Evolutionary conservation across 2,888 invertebrate genomes (phyloP).

Genomic region (Euspilapteryx auroguttella): DNA sequence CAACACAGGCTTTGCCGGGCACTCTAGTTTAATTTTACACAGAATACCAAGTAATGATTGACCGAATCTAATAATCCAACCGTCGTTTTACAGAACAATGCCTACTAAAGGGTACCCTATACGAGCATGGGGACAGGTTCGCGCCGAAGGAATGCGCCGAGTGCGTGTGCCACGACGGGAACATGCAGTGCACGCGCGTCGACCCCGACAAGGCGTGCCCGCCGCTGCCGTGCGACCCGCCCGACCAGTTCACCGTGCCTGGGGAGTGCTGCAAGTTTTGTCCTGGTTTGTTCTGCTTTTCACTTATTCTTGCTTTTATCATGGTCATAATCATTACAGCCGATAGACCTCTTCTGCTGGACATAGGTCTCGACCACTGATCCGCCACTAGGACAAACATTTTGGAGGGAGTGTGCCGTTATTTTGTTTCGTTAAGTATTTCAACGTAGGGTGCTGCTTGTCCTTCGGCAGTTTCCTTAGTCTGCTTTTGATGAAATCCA

Average conservation of each 20-base stretch:
- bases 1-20: no score
- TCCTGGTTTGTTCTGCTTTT: slow-evolving; percentile 63
- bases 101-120: slow-evolving; percentile 65
- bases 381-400: no score
- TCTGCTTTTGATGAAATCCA: no score
- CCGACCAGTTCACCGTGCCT: slow-evolving; percentile 78
- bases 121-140: slow-evolving; percentile 79
- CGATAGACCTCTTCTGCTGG: background rate
- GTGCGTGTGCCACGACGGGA: slow-evolving; percentile 82
- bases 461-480: no score
- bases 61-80: no score
- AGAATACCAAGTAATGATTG: no score
- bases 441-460: no score
- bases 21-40: no score
- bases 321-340: background rate
- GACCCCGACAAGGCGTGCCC: slow-evolving; percentile 78
- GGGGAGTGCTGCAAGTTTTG: slow-evolving; percentile 91
- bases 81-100: slow-evolving; percentile 83
- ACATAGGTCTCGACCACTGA: no score
- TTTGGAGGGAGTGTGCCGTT: no score
- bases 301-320: background rate
- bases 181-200: slow-evolving; percentile 74
- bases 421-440: no score
- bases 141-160: slow-evolving; percentile 77
- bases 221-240: slow-evolving; percentile 72